phyloP scores from a whole-genome alignment of 1,140 invertebrate species.

The Atta colombica region DNA sequence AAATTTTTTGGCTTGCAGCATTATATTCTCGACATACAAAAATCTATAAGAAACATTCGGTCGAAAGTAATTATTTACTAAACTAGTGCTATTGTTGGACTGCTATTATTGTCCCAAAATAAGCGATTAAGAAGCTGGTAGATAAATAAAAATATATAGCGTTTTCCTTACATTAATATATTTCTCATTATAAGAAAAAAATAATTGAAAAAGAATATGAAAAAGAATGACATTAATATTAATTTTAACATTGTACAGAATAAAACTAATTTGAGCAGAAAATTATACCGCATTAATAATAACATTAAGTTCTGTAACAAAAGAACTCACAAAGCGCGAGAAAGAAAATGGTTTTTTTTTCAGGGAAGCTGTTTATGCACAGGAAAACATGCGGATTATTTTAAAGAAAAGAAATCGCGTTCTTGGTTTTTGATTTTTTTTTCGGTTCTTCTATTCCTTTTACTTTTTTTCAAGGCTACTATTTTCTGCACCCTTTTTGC shows the following conservation, averaged over 20 bases:
- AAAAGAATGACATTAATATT: neutral
- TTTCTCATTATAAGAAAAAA: neutral
- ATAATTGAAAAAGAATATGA: too few species aligned
- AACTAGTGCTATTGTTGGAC: too few species aligned
- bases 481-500: neutral
- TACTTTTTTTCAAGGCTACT: neutral
- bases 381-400: neutral
- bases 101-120: too few species aligned
- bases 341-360: neutral
- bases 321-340: neutral
- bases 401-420: neutral
- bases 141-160: neutral
- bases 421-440: slow-evolving; percentile 11
- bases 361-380: neutral
- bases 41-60: too few species aligned
- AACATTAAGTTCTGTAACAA: neutral
- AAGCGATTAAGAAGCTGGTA: neutral
- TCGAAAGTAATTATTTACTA: too few species aligned
- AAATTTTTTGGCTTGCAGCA: too few species aligned
- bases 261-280: neutral
- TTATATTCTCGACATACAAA: too few species aligned
- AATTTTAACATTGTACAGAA: neutral
- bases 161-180: neutral
- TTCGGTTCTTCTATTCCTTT: neutral
- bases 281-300: neutral